A percentile compares a stretch with the other conserved stretches of the same genome.
These are phyloP conservation scores for Drosophila bipectinata DNA, from an alignment of 1,140 invertebrate genomes.

Conservation along the genomic window DNA sequence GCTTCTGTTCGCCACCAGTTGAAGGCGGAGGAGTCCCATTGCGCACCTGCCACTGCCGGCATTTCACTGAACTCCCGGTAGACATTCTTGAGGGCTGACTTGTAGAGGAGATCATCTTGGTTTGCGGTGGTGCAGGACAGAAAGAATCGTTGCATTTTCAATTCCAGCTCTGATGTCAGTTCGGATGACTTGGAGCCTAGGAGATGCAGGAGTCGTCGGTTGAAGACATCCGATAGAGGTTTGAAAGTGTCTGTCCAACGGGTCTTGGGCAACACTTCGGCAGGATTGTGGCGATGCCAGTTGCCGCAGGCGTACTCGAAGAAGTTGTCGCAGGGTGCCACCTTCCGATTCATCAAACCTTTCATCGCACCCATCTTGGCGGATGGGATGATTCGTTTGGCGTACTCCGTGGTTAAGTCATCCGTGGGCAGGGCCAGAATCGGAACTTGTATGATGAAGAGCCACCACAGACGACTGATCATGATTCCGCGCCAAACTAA, in stretches of 20 bases:
- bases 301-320: constrained; percentile 88
- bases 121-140: constrained; percentile 45
- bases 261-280: constrained; percentile 38
- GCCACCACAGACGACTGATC: background rate
- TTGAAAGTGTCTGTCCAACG: constrained; percentile 61
- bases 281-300: constrained; percentile 85
- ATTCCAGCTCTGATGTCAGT: constrained; percentile 32
- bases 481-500: constrained; percentile 10
- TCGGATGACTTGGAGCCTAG: constrained; percentile 22
- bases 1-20: constrained; percentile 67
- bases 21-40: constrained; percentile 52
- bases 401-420: constrained; percentile 22
- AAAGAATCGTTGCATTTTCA: constrained; percentile 65
- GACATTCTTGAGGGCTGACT: constrained; percentile 41
- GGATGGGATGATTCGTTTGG: constrained; percentile 46
- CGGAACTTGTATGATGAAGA: background rate
- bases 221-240: constrained; percentile 52
- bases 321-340: constrained; percentile 87
- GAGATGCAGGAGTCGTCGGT: constrained; percentile 40
- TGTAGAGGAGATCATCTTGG: constrained; percentile 49
- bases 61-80: constrained; percentile 53
- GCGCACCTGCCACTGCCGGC: constrained; percentile 29
- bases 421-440: background rate
- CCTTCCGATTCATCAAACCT: constrained; percentile 83
- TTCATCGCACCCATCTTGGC: constrained; percentile 70